Evolutionary conservation across 2,113 vertebrate species (phyloP), one percentile per base, ranked within the genome.

Genomic region (Pelecanus crispus): DNA sequence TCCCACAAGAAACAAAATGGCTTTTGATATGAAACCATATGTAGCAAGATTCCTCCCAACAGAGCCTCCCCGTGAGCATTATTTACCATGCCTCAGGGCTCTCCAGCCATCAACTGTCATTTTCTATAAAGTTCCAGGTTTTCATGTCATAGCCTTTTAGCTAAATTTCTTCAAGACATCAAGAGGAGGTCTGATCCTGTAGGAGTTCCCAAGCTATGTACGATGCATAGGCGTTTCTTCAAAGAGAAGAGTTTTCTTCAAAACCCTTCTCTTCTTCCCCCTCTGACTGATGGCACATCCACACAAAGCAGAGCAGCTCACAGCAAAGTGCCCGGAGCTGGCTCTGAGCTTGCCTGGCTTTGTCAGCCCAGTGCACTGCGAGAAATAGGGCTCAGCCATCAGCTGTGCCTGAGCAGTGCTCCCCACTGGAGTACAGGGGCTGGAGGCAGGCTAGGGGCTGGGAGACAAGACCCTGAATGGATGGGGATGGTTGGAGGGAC

Each of bases 361-460:
- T 58, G 62, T 13, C 79, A 88, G 47, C 42, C 36, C 79, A 9
- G 29, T 2, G 65, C 2, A 3, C 40, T 36, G 7, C 32, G 29
- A 50, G 44, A 45, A 81, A 49, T 3, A 50, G 68, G 42, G 68
- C 32, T 90, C 66, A 42, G 47, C 2, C 81, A 25, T 4, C 1
- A 3, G 34, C 81, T 17, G 9, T 59, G 26, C 19, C 47, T 0
- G 1, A 9, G 17, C 0, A 3, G 2, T 15, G 38, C 26, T 74
- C 19, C 47, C 6, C 45, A 8, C 26, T 17, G 53, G 13, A 86
- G 49, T 3, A 29, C 53, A 49, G 71, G 18, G 11, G 29, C 18
- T 1, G 1, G 36, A 45, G 28, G 19, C 47, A 75, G 1, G 0
- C 6, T 42, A 5, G 6, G 32, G 63, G 47, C 18, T 52, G 31